Evolutionary conservation across 1,140 invertebrate genomes (phyloP).

Genomic region (Chironomus striatipennis): DNA sequence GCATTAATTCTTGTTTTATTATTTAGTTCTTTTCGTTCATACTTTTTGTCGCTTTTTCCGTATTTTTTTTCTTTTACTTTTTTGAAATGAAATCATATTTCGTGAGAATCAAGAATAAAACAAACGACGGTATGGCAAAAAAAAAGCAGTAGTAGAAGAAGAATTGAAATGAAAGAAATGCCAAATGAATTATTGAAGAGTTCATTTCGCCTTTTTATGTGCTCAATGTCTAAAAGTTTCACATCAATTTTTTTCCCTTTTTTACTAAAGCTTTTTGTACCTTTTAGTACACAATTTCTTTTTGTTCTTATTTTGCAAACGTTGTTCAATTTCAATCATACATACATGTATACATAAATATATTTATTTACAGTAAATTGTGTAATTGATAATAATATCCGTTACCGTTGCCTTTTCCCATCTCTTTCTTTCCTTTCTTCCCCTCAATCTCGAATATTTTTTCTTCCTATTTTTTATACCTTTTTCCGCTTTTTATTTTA

Average conservation of each 20-base stretch:
- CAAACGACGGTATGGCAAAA: not conserved
- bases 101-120: slow-evolving; percentile 21
- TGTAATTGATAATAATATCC: slow-evolving; percentile 22
- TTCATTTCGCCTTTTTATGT: not conserved
- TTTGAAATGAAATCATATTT: slow-evolving; percentile 12
- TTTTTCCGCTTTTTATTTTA: not conserved
- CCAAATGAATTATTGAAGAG: slow-evolving; percentile 11
- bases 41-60: too few relatives aligned
- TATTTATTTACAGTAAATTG: too few relatives aligned
- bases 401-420: not conserved
- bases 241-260: not conserved
- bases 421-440: not conserved
- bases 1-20: not conserved
- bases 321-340: slow-evolving; percentile 3
- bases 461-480: too few relatives aligned
- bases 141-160: not conserved
- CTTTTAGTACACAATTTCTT: not conserved
- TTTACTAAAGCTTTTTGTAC: not conserved
- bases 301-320: not conserved
- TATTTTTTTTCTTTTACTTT: not conserved
- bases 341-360: not conserved
- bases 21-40: too few relatives aligned
- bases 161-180: not conserved
- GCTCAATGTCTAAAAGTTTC: slow-evolving; percentile 4
- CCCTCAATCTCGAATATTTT: not conserved